Evolutionary conservation across 2,797 vertebrate genomes (phyloP).

Genomic region (Myotis vivesi): DNA sequence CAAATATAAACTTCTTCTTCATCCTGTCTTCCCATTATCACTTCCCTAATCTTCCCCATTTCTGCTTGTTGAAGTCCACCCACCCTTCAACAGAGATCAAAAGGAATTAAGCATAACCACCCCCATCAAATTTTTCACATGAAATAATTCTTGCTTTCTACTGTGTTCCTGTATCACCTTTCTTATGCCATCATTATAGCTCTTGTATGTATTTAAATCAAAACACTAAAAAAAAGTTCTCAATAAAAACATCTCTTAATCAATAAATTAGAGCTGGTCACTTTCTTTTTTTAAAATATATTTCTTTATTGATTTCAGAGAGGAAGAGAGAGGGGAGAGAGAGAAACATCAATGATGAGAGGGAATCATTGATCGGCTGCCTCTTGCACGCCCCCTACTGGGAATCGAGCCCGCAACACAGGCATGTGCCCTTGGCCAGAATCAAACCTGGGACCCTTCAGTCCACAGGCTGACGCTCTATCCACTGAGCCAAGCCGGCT

Average conservation of each 20-base stretch:
- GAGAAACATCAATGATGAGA: too few species aligned
- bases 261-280: background rate
- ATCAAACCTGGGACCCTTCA: too few species aligned
- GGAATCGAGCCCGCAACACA: too few species aligned
- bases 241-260: background rate
- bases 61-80: background rate
- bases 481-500: too few species aligned
- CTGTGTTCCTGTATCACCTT: background rate
- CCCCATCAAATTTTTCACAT: background rate
- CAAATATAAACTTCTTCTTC: background rate
- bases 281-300: too few species aligned
- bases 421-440: too few species aligned
- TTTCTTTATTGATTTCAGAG: too few species aligned
- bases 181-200: background rate
- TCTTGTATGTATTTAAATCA: background rate
- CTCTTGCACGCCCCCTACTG: too few species aligned
- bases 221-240: background rate
- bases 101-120: background rate
- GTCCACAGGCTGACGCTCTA: too few species aligned
- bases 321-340: too few species aligned
- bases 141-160: constrained; percentile 8
- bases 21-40: background rate
- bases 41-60: background rate
- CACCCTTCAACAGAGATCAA: background rate
- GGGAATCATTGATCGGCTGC: too few species aligned